Conservation (phyloP, 2,888 invertebrate species). For the Serrognathus titanus region DNA sequence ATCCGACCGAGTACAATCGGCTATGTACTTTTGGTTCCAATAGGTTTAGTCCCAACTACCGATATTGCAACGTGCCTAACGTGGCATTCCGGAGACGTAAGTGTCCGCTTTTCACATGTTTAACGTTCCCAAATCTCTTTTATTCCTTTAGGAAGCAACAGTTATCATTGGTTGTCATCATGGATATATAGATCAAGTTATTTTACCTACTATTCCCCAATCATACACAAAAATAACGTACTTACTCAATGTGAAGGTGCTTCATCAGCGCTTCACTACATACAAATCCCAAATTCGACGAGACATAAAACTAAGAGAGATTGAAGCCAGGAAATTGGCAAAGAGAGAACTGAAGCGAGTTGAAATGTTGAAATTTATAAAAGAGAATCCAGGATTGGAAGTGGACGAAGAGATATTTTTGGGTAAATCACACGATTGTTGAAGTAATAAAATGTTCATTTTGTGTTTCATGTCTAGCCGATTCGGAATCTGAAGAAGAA, state of each 20-base stretch:
- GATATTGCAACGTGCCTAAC: conserved; percentile 62
- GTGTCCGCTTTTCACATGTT: conserved; percentile 9
- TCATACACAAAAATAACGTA: conserved; percentile 51
- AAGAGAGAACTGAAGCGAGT: conserved; percentile 53
- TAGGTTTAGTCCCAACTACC: conserved; percentile 65
- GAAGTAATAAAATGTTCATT: not conserved
- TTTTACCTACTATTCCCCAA: conserved; percentile 48
- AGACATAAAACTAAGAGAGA: conserved; percentile 58
- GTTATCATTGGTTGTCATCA: conserved; percentile 55
- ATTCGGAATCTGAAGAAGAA: conserved; percentile 56
- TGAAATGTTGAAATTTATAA: conserved; percentile 57
- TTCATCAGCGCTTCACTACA: conserved; percentile 53
- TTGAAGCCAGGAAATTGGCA: conserved; percentile 52
- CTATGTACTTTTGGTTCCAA: conserved; percentile 54
- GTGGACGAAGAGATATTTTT: conserved; percentile 60
- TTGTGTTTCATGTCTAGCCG: conserved; percentile 41
- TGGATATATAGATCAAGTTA: conserved; percentile 56
- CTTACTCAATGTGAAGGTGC: conserved; percentile 42
- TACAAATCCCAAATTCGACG: conserved; percentile 59
- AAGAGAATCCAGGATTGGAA: conserved; percentile 58
- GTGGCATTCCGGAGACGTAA: conserved; percentile 62
- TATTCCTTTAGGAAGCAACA: conserved; percentile 42
- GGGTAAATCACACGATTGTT: conserved; percentile 47
- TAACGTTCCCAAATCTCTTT: not conserved
- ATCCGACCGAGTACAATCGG: conserved; percentile 42